phyloP scores from a whole-genome alignment of 2,888 invertebrate species.

The Nemurella pictetii region DNA sequence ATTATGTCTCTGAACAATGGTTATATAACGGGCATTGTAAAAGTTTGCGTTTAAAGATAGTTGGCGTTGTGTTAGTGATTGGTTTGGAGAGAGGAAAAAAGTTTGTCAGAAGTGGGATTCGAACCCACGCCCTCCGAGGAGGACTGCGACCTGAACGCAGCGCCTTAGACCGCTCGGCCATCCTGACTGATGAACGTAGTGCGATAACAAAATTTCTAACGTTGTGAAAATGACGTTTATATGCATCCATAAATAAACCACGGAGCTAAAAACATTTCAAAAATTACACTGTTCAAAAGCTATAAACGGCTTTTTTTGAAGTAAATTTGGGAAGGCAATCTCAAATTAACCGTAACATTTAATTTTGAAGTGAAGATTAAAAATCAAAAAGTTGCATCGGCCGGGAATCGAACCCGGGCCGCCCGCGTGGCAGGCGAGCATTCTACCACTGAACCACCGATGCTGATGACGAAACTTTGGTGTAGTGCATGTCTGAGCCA shows the following conservation, averaged over 20 bases:
- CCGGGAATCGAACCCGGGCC: too few relatives aligned
- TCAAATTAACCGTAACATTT: too few relatives aligned
- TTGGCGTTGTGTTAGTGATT: neutral
- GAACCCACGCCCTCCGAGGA: conserved; percentile 22
- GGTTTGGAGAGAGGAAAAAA: neutral
- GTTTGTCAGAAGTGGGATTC: conserved; percentile 22
- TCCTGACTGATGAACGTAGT: neutral
- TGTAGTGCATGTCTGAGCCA: too few relatives aligned
- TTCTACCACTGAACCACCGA: conserved; percentile 22
- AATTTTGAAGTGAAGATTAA: too few relatives aligned
- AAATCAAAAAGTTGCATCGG: neutral
- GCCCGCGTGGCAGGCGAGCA: too few relatives aligned
- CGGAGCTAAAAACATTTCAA: too few relatives aligned
- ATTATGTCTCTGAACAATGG: neutral
- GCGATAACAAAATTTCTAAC: too few relatives aligned
- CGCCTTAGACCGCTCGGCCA: conserved; percentile 27
- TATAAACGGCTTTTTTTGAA: too few relatives aligned
- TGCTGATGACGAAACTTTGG: neutral
- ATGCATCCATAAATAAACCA: too few relatives aligned
- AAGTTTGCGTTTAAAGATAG: neutral
- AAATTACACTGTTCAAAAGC: too few relatives aligned
- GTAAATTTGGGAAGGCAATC: too few relatives aligned
- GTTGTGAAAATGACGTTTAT: too few relatives aligned
- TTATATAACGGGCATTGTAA: neutral
- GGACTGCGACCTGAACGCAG: conserved; percentile 27